Percentiles rank a stretch among this genome's conserved stretches.
These are phyloP conservation scores for Ptychodera flava DNA, from an alignment of 35 echinoderm and acorn worm species.

Conservation along the genomic window DNA sequence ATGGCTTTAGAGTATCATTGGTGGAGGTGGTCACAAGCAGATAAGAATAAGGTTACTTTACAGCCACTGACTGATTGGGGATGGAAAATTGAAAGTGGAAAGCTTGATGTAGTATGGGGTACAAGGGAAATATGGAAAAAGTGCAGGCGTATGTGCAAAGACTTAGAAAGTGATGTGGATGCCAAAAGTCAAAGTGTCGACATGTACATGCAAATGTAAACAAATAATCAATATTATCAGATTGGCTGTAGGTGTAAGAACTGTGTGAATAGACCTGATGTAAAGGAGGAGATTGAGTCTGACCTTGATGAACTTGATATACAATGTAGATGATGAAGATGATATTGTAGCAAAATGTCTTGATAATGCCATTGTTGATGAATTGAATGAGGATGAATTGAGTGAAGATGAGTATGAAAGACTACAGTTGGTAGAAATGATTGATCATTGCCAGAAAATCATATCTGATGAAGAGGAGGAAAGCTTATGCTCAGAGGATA, in stretches of 20 bases:
- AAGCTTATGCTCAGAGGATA: no score
- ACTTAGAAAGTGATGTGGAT: slow-evolving; percentile 25
- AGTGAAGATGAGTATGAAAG: slow-evolving; percentile 2
- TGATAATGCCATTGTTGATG: neutral
- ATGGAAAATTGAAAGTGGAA: slow-evolving; percentile 21
- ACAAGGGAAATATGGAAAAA: slow-evolving; percentile 43
- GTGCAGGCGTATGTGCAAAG: slow-evolving; percentile 23
- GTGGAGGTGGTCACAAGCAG: slow-evolving; percentile 27
- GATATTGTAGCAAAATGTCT: neutral
- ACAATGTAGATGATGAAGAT: no score
- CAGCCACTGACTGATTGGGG: slow-evolving; percentile 25
- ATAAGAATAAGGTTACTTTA: neutral
- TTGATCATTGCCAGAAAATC: no score
- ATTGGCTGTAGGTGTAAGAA: slow-evolving; percentile 30
- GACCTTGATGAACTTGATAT: neutral
- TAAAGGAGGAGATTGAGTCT: neutral
- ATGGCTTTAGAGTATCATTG: slow-evolving; percentile 39
- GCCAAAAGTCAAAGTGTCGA: slow-evolving; percentile 15
- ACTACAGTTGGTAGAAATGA: no score
- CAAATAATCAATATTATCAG: slow-evolving; percentile 7
- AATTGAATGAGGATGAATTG: neutral
- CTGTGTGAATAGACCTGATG: slow-evolving; percentile 16
- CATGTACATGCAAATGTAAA: slow-evolving; percentile 35
- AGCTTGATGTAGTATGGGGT: slow-evolving; percentile 38
- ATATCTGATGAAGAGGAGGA: no score